Conservation (phyloP, 2,113 vertebrate species). For the Coturnix japonica region DNA sequence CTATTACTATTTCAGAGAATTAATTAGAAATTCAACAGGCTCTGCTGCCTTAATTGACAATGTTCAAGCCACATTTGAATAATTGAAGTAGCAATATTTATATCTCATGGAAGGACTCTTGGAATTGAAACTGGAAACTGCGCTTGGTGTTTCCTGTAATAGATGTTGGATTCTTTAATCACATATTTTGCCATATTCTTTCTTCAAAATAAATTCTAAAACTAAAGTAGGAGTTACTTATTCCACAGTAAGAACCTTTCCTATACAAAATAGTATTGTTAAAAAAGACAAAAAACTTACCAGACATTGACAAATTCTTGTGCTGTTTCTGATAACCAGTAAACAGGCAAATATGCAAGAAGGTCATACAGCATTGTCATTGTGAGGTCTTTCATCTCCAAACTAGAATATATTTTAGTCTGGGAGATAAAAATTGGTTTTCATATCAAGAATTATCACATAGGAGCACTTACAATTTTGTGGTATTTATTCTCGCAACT, state of each 20-base stretch:
- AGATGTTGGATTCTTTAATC: slow-evolving; percentile 42
- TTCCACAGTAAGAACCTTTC: slow-evolving; percentile 18
- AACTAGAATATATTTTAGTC: background rate
- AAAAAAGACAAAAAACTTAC: background rate
- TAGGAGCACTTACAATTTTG: background rate
- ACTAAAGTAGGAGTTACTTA: slow-evolving; percentile 17
- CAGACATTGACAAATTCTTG: background rate
- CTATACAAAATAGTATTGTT: background rate
- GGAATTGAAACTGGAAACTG: slow-evolving; percentile 60
- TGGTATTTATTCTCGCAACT: background rate
- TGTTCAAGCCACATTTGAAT: slow-evolving; percentile 45
- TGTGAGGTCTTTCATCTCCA: background rate
- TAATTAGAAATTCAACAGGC: slow-evolving; percentile 23
- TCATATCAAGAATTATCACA: background rate
- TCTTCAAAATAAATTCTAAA: slow-evolving; percentile 15
- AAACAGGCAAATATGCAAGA: background rate
- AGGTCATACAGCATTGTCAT: background rate
- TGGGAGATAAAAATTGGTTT: background rate
- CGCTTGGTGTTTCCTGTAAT: slow-evolving; percentile 47
- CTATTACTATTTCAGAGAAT: slow-evolving; percentile 24
- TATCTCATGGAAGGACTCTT: background rate
- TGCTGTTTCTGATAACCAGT: background rate
- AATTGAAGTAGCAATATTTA: slow-evolving; percentile 67
- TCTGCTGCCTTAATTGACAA: slow-evolving; percentile 51
- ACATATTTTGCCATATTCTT: background rate